Base-by-base conservation (phyloP, 2,888 invertebrate species). In the Ornithoptera priamus region DNA sequence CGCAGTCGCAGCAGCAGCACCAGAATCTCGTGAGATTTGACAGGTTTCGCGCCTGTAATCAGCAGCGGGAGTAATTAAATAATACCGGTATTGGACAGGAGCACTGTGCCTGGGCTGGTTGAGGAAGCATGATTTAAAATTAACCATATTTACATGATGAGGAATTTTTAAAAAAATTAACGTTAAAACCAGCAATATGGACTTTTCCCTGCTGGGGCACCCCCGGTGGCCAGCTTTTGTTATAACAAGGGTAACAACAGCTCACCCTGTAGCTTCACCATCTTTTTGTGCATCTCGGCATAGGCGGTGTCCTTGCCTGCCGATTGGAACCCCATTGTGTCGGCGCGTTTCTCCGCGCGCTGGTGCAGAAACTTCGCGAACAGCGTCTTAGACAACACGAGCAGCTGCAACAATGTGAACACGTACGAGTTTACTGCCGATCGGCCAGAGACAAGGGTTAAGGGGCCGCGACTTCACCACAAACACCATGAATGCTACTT, bases 1-100 rank as follows among this genome's bases (percentile, higher is more conserved):
- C 99, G 93, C 71, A 99, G 87, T 17, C 99, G 94, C 68, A 99
- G 87, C 18, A 99, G 84, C 2, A 98, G 91, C 0, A 98, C 96
- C 74, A 99, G 88, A 84, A 97, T 96, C 86, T 94, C 94, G 92
- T 95, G 93, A 58, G 94, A 93, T 81, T 94, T 92, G 66, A 94
- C 94, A 76, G 95, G 93, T 77, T 94, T 89, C 70, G 91, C 88
- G 75, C 92, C 94, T 94, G 77, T 0, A 18, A 18, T 0, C 8
- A 12, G 20, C 53, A n/a, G 8, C 10, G 39, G 39, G 7, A 39
- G 39, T 39, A 39, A 39, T 39, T 10, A 39, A 39, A 39, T 39
- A 39, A 1, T 10, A 10, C 7, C 39, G 39, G 39, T 10, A 10
- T 10, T 39, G 39, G 7, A 7, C 39, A 10, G 0, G 1, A 39